Evolutionary conservation across 1,140 invertebrate genomes (phyloP), one percentile per base, ranked within the genome.

Genomic region (Onthophagus taurus): DNA sequence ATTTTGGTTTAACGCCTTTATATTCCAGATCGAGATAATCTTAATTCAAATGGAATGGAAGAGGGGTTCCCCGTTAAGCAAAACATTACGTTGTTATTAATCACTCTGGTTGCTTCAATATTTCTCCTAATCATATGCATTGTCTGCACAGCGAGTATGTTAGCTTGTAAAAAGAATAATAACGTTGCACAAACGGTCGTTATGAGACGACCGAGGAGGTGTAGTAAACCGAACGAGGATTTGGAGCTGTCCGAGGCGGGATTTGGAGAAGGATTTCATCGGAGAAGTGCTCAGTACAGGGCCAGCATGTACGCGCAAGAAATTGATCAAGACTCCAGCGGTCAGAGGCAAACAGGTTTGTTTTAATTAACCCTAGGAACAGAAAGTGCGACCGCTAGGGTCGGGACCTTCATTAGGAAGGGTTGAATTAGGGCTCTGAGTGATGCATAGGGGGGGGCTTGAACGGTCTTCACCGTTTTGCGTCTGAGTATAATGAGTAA

Each of bases 271-370:
- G 60, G 59, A 11, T 64, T 64, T 38, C 60, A 63, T 16, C 44
- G 62, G 26, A 47, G 62, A 21, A 62, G 59, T 37, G 58, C 60
- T 2, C 50, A 63, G 23, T 64, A 63, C 38, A 52, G 62, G 34
- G 58, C 59, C 4, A 64, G 62, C 33, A 51, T 64, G 50, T 64
- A 64, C 31, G 58, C 50, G 9, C 49, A 53, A 38, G 61, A 63
- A 45, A 51, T 56, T 35, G 61, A 63, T 34, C 18, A 31, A 13
- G 48, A 47, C n/a, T 12, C 35, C 33, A 37, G 38, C 34, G 34
- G 30, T 31, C 23, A 26, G 23, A 16, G 24, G 14, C 38, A 41
- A 18, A 29, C 38, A 41, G 38, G 38, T 41, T 17, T 8, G 38
- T 26, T 26, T 26, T 26, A n/a, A n/a, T n/a, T n/a, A n/a, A n/a